Evolutionary conservation across 2,888 invertebrate species (phyloP), one percentile per base, ranked within the genome.

Genomic region (Geophilus truncorum): DNA sequence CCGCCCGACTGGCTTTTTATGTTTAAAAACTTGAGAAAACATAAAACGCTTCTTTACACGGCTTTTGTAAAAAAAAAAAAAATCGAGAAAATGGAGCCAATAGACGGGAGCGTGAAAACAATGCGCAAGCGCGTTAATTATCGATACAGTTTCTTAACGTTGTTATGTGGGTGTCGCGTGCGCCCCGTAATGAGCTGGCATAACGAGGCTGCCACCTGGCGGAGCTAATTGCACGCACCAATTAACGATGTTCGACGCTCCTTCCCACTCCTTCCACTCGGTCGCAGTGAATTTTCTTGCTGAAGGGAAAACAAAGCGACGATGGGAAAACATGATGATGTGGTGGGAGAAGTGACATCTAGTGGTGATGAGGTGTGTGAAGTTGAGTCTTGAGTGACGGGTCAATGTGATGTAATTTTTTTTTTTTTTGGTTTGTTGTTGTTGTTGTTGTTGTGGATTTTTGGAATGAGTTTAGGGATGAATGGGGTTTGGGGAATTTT

Each of bases 221-320:
- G 62, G 62, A 62, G 62, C 62, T 62, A 62, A 62, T 62, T 62
- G 62, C 62, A 62, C 5, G 62, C 62, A 25, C 62, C 62, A 62
- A 62, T 62, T 62, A 62, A 62, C 62, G 62, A 25, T 15, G 25
- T 28, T n/a, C n/a, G n/a, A 15, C 15, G 25, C 25, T 2, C 18
- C 1, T 1, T 25, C 23, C 6, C 10, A 21, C 21, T 21, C 57
- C 23, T 25, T n/a, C 62, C 62, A 12, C 18, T n/a, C 23, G n/a
- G n/a, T n/a, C n/a, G n/a, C n/a, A n/a, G n/a, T n/a, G n/a, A 23
- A 23, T 5, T 23, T 25, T 15, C 62, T 25, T 1, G 62, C n/a
- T n/a, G n/a, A n/a, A 15, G 62, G 12, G 25, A 45, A 45, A 45
- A 45, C 45, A 45, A 45, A 45, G 45, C 45, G 18, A 45, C 32